Evolutionary conservation across 1,140 invertebrate genomes (phyloP), one percentile per base, ranked within the genome.

Genomic region (Trichoplusia ni): DNA sequence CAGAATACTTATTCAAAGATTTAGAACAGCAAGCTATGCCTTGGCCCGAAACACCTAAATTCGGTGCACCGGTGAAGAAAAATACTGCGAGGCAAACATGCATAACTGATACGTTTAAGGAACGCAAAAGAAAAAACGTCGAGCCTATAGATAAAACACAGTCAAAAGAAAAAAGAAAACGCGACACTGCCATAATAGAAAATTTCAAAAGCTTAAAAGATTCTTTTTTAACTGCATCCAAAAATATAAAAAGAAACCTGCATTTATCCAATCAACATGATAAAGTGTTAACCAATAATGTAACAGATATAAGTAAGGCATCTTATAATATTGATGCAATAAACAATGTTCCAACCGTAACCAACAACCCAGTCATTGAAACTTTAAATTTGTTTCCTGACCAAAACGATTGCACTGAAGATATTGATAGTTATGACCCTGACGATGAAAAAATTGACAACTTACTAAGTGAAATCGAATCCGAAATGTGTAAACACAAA

Each of bases 111-210:
- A 67, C 42, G 7, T 70, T 60, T 21, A 78, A 77, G 63, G 66
- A 81, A 54, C 68, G 84, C 13, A 87, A 90, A 79, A 78, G 82
- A 64, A 88, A 82, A 44, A 76, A 46, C 37, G 65, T 65, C 27
- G 51, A 67, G 25, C 53, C 77, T 13, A 69, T 68, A 47, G 59
- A 77, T 27, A 73, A 67, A 44, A 54, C 63, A 8, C 63, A 76
- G 35, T 73, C 67, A 6, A 81, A 78, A 63, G 80, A 84, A 71
- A 89, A 90, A 51, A 87, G 71, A 35, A 89, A 83, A 78, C 61
- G 81, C 4, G 73, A 83, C 9, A 75, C 37, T 42, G 58, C 67
- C 67, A 29, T 85, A 14, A 65, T 85, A 25, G 51, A 84, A 61
- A 79, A 81, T 59, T 69, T 82, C 42, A 74, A 77, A 19, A 47